phyloP scores from a whole-genome alignment of 2,888 invertebrate species.

The Euzetes globulus region DNA sequence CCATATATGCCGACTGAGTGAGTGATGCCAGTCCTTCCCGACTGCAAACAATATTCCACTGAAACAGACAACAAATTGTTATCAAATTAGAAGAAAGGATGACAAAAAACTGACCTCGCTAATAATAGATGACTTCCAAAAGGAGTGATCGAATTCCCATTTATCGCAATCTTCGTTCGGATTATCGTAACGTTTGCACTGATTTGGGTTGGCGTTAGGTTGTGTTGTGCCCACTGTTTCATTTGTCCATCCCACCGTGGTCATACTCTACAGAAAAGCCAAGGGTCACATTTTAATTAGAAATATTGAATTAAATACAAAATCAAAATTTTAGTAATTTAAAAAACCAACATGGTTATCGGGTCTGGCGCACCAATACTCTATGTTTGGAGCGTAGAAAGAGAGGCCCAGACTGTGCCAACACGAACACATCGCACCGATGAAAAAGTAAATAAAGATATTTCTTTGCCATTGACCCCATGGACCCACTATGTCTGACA shows the following conservation, averaged over 20 bases:
- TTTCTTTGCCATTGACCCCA: slow-evolving; percentile 65
- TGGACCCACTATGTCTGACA: slow-evolving; percentile 62
- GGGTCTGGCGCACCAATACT: slow-evolving; percentile 27
- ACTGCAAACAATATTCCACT: slow-evolving; percentile 74
- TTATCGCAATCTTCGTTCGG: slow-evolving; percentile 46
- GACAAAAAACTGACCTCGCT: slow-evolving; percentile 52
- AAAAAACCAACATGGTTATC: neutral
- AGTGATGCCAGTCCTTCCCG: slow-evolving; percentile 71
- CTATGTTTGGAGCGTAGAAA: slow-evolving; percentile 30
- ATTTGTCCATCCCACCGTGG: neutral
- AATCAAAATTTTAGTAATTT: neutral
- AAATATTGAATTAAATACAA: too few species aligned
- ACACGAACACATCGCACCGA: slow-evolving; percentile 29
- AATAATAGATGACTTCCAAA: slow-evolving; percentile 63
- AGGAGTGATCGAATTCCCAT: slow-evolving; percentile 66
- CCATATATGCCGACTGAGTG: slow-evolving; percentile 75
- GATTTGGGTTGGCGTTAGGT: neutral
- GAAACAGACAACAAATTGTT: slow-evolving; percentile 41
- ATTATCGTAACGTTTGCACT: slow-evolving; percentile 1
- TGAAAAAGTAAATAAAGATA: slow-evolving; percentile 27
- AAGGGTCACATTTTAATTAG: neutral
- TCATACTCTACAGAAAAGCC: too few species aligned
- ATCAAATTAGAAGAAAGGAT: slow-evolving; percentile 28
- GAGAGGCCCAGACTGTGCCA: slow-evolving; percentile 31
- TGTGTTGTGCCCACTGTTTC: neutral